Conservation (phyloP, 1,140 invertebrate species). For the Drosophila azteca region DNA sequence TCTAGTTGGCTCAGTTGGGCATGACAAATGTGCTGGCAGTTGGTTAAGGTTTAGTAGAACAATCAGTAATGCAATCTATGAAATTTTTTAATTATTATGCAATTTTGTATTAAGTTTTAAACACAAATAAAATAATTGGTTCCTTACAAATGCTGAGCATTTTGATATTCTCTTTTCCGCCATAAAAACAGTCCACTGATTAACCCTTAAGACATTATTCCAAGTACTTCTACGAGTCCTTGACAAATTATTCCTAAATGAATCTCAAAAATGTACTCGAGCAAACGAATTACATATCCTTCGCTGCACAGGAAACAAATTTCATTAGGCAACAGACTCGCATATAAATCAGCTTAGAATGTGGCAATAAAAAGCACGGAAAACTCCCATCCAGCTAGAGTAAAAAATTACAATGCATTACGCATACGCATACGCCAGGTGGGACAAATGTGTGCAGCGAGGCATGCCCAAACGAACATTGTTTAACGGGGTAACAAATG, state of each 20-base stretch:
- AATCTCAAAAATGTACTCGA: slow-evolving; percentile 9
- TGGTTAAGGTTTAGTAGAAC: no score
- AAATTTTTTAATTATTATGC: no score
- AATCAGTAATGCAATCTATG: no score
- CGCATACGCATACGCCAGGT: slow-evolving; percentile 78
- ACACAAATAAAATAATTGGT: no score
- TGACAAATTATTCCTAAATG: background rate
- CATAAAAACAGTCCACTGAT: no score
- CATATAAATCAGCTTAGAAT: slow-evolving; percentile 70
- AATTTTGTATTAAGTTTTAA: no score
- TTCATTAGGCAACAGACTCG: slow-evolving; percentile 46
- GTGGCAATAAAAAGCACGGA: slow-evolving; percentile 61
- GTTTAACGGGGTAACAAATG: slow-evolving; percentile 50
- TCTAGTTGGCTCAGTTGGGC: no score
- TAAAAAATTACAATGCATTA: slow-evolving; percentile 72
- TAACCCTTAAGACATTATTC: no score
- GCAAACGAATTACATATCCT: slow-evolving; percentile 19
- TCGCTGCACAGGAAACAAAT: slow-evolving; percentile 68
- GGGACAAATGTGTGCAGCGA: slow-evolving; percentile 61
- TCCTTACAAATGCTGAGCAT: no score
- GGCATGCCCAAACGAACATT: slow-evolving; percentile 3
- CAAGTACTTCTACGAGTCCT: no score
- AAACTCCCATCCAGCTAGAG: slow-evolving; percentile 3
- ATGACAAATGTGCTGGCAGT: no score
- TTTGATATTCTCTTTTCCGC: no score